phyloP scores from a whole-genome alignment of 2,888 invertebrate genomes.

The Lasioglossum malachurum region DNA sequence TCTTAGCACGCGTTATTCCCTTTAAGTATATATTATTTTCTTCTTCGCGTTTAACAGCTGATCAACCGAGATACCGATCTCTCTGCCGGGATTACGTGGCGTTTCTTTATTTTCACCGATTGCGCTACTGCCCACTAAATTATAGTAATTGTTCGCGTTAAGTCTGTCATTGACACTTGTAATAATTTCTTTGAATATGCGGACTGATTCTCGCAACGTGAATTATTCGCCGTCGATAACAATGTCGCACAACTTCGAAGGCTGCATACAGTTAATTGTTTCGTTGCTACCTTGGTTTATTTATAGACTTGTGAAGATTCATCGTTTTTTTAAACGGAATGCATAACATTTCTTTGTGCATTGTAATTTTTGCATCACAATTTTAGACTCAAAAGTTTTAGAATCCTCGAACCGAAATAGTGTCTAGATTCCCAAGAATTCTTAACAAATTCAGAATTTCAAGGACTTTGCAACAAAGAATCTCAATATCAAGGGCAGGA shows the following conservation, averaged over 20 bases:
- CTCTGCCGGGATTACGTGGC: background rate
- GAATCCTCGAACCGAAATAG: no score
- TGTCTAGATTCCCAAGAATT: background rate
- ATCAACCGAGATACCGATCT: background rate
- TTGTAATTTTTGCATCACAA: no score
- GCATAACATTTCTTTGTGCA: no score
- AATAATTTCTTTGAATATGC: background rate
- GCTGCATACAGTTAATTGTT: background rate
- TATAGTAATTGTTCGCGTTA: background rate
- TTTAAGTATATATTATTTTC: conserved; percentile 18
- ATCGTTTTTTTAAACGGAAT: no score
- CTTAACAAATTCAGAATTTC: background rate
- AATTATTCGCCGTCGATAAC: background rate
- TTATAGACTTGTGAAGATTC: background rate
- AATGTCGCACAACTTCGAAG: background rate
- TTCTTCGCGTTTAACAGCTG: conserved; percentile 3
- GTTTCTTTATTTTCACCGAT: background rate
- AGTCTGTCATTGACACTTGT: background rate
- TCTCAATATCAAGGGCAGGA: background rate
- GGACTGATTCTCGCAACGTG: background rate
- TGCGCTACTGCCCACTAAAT: background rate
- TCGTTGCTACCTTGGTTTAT: background rate
- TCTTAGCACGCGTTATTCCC: background rate
- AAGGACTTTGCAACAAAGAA: background rate
- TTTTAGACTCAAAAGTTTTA: no score